These are phyloP conservation scores for Psilopogon haemacephalus DNA, from an alignment of 2,113 vertebrate species.

Conservation along the genomic window DNA sequence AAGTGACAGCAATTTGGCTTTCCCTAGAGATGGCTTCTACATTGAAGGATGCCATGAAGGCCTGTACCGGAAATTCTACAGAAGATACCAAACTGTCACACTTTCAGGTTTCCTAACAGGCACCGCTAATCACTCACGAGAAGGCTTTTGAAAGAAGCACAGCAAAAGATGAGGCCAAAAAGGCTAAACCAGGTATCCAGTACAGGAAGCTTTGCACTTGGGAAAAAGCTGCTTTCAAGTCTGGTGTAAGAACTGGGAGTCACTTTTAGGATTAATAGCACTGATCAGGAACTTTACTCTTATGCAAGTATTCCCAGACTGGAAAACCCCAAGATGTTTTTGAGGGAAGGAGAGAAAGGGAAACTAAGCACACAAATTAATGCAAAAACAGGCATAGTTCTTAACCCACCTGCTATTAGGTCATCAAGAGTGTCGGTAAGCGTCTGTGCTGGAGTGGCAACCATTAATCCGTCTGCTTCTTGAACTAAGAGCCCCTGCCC, in stretches of 20 bases:
- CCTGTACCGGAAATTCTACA: neutral
- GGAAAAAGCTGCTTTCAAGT: constrained; percentile 9
- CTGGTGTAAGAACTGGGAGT: constrained; percentile 55
- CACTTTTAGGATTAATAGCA: constrained; percentile 63
- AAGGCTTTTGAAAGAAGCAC: constrained; percentile 27
- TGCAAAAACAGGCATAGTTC: constrained; percentile 78
- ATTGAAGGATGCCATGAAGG: neutral
- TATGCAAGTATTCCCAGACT: constrained; percentile 68
- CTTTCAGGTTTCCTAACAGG: neutral
- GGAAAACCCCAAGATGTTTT: constrained; percentile 66
- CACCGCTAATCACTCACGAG: neutral
- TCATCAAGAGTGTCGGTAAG: constrained; percentile 99
- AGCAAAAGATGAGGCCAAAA: constrained; percentile 40
- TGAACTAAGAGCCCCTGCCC: constrained; percentile 92
- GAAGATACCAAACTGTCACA: neutral
- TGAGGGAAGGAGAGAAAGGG: constrained; percentile 61
- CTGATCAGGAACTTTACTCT: constrained; percentile 65
- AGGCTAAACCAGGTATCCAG: constrained; percentile 49
- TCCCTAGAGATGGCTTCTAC: constrained; percentile 1
- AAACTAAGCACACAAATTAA: constrained; percentile 71
- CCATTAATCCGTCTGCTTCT: constrained; percentile 90
- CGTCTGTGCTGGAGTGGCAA: constrained; percentile 90
- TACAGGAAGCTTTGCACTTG: constrained; percentile 50
- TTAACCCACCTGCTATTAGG: constrained; percentile 95
- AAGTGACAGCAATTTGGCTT: neutral